Evolutionary conservation across 2,888 invertebrate genomes (phyloP), one percentile per base, ranked within the genome.

Genomic region (Drosophila limbata): DNA sequence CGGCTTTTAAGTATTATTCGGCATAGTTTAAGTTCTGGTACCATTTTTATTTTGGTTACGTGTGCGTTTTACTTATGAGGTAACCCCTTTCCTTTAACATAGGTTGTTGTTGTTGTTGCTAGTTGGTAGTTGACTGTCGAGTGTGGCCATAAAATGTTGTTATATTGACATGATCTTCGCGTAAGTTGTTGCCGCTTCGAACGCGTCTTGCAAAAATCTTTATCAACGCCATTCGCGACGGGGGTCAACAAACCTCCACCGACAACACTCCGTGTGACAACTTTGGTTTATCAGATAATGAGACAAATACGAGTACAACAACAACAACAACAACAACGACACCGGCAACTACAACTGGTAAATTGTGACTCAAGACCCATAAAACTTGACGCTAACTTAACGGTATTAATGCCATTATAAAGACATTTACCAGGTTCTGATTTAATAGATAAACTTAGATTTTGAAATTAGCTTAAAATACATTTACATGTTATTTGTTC

Each of bases 11-110:
- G 40, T 52, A 55, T 57, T 62, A 48, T 64, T 21, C 73, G 73
- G 69, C 61, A 77, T 76, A 75, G 79, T 78, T 72, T 81, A 76
- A 76, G 76, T 79, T 82, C 68, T 77, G 79, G 68, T 84, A 77
- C 72, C 83, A 80, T 88, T 85, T 88, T 88, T 88, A 88, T 85
- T 28, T 81, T 77, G 79, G 59, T 19, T 88, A 85, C 88, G 88
- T 85, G 85, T 81, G 67, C 64, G 86, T 78, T 88, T 88, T 79
- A 74, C 81, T 73, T 88, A 85, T 88, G 84, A 86, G 88, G 31
- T 62, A 73, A 69, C 42, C 69, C 69, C 63, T 47, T 52, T 52
- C 28, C 37, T 8, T 15, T 15, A 21, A 44, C 31, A 5, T 25
- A 25, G 25, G 21, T 25, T 25, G 21, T 25, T 25, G 5, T 25